phyloP scores from a whole-genome alignment of 2,888 invertebrate species.

The Drymonia ruficornis region DNA sequence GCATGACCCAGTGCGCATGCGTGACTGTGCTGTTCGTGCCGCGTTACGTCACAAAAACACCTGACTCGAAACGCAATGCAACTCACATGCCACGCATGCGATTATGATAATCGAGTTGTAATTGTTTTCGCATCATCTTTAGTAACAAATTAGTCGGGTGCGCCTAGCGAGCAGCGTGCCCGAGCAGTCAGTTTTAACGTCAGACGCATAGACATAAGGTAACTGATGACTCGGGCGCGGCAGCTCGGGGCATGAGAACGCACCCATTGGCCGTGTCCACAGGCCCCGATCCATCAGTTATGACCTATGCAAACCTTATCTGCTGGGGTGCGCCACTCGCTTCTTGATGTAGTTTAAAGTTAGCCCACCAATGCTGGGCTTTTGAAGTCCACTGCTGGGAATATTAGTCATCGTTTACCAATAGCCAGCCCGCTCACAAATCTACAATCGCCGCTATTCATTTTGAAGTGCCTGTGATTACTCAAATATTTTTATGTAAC shows the following conservation, averaged over 20 bases:
- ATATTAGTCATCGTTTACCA: background rate
- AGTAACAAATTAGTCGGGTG: too few species aligned
- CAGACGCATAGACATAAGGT: too few species aligned
- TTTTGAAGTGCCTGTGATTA: background rate
- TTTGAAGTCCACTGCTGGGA: background rate
- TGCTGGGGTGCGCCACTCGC: too few species aligned
- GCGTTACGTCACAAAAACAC: constrained; percentile 18
- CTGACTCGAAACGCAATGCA: constrained; percentile 22
- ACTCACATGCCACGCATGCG: constrained; percentile 22
- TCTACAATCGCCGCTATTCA: background rate
- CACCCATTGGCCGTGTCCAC: too few species aligned
- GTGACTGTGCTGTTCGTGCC: background rate
- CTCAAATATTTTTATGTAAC: constrained; percentile 9
- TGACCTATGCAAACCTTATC: too few species aligned
- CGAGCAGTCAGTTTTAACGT: too few species aligned
- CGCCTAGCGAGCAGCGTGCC: too few species aligned
- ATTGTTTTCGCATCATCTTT: too few species aligned
- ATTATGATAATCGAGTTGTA: background rate
- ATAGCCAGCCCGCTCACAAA: background rate
- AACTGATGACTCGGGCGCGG: too few species aligned
- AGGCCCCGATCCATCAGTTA: too few species aligned
- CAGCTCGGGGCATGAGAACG: too few species aligned
- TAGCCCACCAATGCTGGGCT: background rate
- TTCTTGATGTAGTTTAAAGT: too few species aligned
- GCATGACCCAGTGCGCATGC: constrained; percentile 20